Evolutionary conservation across 1,140 invertebrate genomes (phyloP).

Genomic region (Rhyzopertha dominica): DNA sequence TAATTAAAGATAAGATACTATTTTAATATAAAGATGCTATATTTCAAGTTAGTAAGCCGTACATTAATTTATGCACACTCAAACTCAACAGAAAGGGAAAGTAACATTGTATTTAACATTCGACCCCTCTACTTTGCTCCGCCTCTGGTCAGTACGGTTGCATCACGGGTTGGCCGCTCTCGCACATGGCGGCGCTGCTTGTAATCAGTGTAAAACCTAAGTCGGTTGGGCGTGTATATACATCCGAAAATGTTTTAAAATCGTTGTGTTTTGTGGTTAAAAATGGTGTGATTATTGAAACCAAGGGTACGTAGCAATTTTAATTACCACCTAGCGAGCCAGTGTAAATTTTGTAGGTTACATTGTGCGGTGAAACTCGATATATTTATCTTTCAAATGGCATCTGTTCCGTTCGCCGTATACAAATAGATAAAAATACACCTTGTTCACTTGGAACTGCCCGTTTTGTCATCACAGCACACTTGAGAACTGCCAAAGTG

Average conservation of each 20-base stretch:
- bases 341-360: constrained; percentile 16
- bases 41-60: neutral
- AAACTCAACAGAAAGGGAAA: neutral
- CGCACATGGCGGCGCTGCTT: too few species aligned
- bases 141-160: constrained; percentile 6
- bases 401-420: neutral
- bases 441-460: too few species aligned
- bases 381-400: neutral
- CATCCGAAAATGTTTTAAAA: constrained; percentile 19
- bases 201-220: constrained; percentile 23
- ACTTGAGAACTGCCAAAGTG: too few species aligned
- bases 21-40: too few species aligned
- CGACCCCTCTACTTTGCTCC: constrained; percentile 1
- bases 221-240: constrained; percentile 25
- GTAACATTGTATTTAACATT: constrained; percentile 5
- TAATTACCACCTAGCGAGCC: neutral
- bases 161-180: too few species aligned
- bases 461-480: too few species aligned
- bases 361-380: neutral
- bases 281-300: constrained; percentile 11
- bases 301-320: constrained; percentile 6
- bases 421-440: too few species aligned
- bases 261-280: constrained; percentile 21
- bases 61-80: neutral
- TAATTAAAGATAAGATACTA: too few species aligned